Conservation (phyloP, 1,140 invertebrate species). For the Ectropis grisescens region DNA sequence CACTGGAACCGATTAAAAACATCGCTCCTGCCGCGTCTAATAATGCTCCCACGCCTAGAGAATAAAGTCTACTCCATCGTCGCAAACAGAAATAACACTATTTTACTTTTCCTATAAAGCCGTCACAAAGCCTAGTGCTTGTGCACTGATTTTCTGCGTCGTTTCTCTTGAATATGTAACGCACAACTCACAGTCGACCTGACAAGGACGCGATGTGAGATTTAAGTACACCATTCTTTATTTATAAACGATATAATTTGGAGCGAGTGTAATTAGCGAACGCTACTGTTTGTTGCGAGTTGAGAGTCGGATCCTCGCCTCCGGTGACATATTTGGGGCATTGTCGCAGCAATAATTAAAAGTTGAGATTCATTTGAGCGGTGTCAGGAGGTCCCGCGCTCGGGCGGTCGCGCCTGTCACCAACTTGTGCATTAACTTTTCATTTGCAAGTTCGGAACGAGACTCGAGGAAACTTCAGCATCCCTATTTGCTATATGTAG, state of each 20-base stretch:
- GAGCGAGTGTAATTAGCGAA: not conserved
- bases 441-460: slow-evolving; percentile 47
- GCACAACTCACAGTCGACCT: not conserved
- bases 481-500: slow-evolving; percentile 22
- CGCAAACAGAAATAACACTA: too few relatives aligned
- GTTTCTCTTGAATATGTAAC: not conserved
- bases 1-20: slow-evolving; percentile 5
- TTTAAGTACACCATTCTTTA: not conserved
- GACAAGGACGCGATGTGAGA: not conserved
- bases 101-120: too few relatives aligned
- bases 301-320: not conserved
- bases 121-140: too few relatives aligned
- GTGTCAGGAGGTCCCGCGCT: slow-evolving; percentile 20
- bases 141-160: too few relatives aligned
- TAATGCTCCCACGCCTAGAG: slow-evolving; percentile 10
- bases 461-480: slow-evolving; percentile 24
- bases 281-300: too few relatives aligned
- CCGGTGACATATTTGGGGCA: slow-evolving; percentile 15
- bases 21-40: slow-evolving; percentile 8
- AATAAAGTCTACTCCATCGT: slow-evolving; percentile 6
- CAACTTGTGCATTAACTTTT: slow-evolving; percentile 51
- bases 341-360: slow-evolving; percentile 30
- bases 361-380: slow-evolving; percentile 30
- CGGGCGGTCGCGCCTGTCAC: slow-evolving; percentile 24
- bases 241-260: not conserved